Evolutionary conservation across 2,113 vertebrate species (phyloP).

Genomic region (Etia nguti): DNA sequence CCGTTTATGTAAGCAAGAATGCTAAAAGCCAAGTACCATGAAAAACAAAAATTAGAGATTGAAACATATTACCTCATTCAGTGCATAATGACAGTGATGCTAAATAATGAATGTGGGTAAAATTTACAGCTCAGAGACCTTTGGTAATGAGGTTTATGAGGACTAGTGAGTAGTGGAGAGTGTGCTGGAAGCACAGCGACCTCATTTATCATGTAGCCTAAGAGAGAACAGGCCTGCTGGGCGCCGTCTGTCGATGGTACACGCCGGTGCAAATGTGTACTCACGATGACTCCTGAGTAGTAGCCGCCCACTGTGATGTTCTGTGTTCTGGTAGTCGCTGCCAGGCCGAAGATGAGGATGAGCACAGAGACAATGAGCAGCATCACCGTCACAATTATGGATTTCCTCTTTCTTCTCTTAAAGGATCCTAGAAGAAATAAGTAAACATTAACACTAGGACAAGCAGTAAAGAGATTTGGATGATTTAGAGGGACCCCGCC

Average conservation of each 20-base stretch:
- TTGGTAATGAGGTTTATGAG: constrained; percentile 1
- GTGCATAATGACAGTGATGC: constrained; percentile 41
- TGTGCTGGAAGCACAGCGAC: neutral
- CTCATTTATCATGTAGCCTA: neutral
- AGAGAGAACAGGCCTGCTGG: neutral
- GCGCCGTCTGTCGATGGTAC: neutral
- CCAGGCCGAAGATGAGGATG: constrained; percentile 93
- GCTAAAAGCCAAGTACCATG: constrained; percentile 6
- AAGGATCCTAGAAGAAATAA: constrained; percentile 79
- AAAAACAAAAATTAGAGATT: constrained; percentile 24
- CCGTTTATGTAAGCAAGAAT: neutral
- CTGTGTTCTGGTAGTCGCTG: constrained; percentile 94
- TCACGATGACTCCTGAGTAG: constrained; percentile 97
- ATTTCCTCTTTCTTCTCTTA: constrained; percentile 94
- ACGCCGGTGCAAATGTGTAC: constrained; percentile 57
- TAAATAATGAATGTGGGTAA: constrained; percentile 65
- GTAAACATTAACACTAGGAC: neutral
- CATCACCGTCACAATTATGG: constrained; percentile 89
- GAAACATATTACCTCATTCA: constrained; percentile 32
- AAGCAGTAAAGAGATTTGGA: neutral
- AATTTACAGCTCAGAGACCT: constrained; percentile 8
- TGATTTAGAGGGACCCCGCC: neutral
- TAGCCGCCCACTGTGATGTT: constrained; percentile 98
- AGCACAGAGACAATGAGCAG: constrained; percentile 91
- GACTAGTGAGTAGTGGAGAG: neutral